These are phyloP conservation scores for Philhelius pedissequus DNA, from an alignment of 2,888 invertebrate species.

Conservation along the genomic window DNA sequence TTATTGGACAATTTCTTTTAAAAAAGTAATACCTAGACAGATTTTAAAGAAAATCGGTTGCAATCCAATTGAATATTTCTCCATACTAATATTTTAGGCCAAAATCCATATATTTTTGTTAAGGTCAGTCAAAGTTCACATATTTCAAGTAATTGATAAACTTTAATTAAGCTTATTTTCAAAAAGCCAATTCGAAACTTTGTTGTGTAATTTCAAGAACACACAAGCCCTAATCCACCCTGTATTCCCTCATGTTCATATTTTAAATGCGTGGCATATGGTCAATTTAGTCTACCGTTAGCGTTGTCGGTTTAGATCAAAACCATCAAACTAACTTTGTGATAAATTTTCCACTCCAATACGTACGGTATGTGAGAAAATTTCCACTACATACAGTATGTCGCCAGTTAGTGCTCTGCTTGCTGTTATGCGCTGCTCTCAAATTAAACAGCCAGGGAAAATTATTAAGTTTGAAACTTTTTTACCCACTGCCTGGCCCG, in stretches of 20 bases:
- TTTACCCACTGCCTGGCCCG: not conserved
- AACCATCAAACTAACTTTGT: slow-evolving; percentile 36
- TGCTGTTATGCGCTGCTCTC: not conserved
- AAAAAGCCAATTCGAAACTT: not conserved
- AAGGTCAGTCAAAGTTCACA: too few species aligned
- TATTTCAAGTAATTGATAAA: too few species aligned
- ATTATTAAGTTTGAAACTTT: slow-evolving; percentile 51
- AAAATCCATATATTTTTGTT: too few species aligned
- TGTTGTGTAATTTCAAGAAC: not conserved
- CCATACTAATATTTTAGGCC: too few species aligned
- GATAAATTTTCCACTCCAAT: slow-evolving; percentile 20
- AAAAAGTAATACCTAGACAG: too few species aligned
- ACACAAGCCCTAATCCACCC: not conserved
- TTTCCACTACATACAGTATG: slow-evolving; percentile 38
- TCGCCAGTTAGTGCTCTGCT: not conserved
- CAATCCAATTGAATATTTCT: too few species aligned
- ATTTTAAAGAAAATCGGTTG: too few species aligned
- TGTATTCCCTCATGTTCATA: not conserved
- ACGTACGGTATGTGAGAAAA: not conserved
- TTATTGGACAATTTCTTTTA: too few species aligned
- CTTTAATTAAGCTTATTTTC: too few species aligned
- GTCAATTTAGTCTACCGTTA: slow-evolving; percentile 20
- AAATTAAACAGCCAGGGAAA: not conserved
- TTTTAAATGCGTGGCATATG: slow-evolving; percentile 13
- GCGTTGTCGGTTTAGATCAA: not conserved